These are phyloP conservation scores for Oncorhynchus tshawytscha DNA, from an alignment of 2,113 vertebrate species.

Conservation along the genomic window DNA sequence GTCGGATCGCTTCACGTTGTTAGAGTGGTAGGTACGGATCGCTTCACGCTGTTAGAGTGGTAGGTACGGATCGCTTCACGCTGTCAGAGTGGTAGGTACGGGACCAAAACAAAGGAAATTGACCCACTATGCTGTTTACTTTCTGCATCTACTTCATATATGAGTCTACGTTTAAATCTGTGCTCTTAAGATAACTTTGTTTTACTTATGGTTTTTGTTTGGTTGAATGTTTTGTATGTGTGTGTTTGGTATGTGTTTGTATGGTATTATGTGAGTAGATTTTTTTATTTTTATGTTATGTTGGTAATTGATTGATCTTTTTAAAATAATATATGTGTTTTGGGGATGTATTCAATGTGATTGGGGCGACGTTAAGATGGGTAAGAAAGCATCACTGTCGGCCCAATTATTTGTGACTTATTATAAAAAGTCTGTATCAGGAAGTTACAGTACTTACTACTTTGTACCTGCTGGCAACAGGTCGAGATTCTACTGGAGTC, in stretches of 20 bases:
- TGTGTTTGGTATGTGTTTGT: conserved; percentile 1
- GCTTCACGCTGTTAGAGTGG: too few species aligned
- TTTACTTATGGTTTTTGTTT: conserved; percentile 30
- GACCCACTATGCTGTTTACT: too few species aligned
- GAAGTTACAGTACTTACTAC: conserved; percentile 3
- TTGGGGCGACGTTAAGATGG: background rate
- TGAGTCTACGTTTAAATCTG: too few species aligned
- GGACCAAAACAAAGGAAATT: too few species aligned
- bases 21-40: too few species aligned
- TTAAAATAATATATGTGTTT: background rate
- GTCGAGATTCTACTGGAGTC: background rate
- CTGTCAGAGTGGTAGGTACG: too few species aligned
- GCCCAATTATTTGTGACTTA: background rate
- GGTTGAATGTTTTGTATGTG: conserved; percentile 1
- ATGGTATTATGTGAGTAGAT: conserved; percentile 3
- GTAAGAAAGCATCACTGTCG: background rate
- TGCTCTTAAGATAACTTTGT: background rate
- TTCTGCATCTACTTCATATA: too few species aligned
- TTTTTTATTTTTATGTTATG: background rate
- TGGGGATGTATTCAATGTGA: background rate
- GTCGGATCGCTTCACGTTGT: too few species aligned
- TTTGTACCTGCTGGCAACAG: conserved; percentile 15
- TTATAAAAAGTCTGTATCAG: background rate
- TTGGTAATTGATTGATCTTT: background rate
- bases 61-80: too few species aligned